Evolutionary conservation across 2,888 invertebrate genomes (phyloP).

Genomic region (Hypsopygia costalis): DNA sequence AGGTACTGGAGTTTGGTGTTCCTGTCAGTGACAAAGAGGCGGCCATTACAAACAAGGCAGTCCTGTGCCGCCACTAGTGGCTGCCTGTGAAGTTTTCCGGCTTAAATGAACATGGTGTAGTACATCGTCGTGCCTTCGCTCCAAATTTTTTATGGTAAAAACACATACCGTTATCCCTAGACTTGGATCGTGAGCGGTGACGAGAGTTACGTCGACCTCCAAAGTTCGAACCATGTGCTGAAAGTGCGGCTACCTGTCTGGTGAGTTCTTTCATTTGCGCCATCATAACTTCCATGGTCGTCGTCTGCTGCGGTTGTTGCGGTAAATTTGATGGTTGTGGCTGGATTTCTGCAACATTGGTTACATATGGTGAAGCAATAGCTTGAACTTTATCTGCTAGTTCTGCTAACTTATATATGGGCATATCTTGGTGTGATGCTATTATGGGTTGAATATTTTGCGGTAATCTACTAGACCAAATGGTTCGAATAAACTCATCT

Average conservation of each 20-base stretch:
- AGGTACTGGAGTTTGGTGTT: slow-evolving; percentile 12
- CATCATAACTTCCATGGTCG: no score
- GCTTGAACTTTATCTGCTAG: slow-evolving; percentile 11
- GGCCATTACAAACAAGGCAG: slow-evolving; percentile 11
- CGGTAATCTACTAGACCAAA: slow-evolving; percentile 19
- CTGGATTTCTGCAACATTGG: no score
- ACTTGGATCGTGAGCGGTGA: no score
- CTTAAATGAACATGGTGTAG: slow-evolving; percentile 8
- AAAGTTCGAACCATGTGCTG: no score
- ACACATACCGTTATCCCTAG: no score
- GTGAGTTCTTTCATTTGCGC: no score
- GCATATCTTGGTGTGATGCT: slow-evolving; percentile 12
- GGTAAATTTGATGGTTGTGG: no score
- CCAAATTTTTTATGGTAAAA: slow-evolving; percentile 1
- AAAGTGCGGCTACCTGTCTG: no score
- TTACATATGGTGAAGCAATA: slow-evolving; percentile 1
- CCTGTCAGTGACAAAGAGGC: slow-evolving; percentile 11
- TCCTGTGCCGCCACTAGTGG: slow-evolving; percentile 18
- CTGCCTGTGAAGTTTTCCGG: slow-evolving; percentile 18
- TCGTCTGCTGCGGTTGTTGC: no score
- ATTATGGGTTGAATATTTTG: slow-evolving; percentile 13
- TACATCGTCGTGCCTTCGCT: slow-evolving; percentile 8
- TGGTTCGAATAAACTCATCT: slow-evolving; percentile 13
- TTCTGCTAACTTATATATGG: slow-evolving; percentile 6
- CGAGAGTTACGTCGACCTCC: no score